phyloP scores from a whole-genome alignment of 1,140 invertebrate genomes.

The Eufriesea mexicana region DNA sequence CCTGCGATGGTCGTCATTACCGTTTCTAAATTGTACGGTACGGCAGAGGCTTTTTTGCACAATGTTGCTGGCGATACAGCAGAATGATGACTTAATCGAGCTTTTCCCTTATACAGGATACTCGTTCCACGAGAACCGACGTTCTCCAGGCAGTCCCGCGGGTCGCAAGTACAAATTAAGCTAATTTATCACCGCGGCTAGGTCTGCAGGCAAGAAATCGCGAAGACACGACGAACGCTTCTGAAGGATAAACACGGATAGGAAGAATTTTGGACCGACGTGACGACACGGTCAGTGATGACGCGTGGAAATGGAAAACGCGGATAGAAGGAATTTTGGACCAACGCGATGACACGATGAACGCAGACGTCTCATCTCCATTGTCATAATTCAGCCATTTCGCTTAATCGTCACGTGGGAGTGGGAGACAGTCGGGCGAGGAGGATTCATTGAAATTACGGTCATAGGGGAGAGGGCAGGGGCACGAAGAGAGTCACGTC shows the following conservation, averaged over 20 bases:
- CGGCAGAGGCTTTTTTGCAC: not conserved
- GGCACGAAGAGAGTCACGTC: not conserved
- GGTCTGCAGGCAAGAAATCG: no score
- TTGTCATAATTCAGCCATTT: constrained; percentile 30
- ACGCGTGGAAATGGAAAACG: not conserved
- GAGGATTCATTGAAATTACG: constrained; percentile 35
- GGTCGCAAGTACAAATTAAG: not conserved
- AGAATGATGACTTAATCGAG: not conserved
- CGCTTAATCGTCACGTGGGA: constrained; percentile 42
- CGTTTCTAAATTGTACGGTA: not conserved
- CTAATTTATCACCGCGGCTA: not conserved
- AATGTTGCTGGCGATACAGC: not conserved
- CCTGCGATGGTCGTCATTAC: not conserved
- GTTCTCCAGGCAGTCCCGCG: not conserved
- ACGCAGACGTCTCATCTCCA: not conserved
- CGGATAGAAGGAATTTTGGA: not conserved
- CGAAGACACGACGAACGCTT: no score
- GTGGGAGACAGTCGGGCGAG: not conserved
- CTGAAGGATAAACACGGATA: no score
- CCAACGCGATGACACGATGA: not conserved
- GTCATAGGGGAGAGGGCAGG: not conserved
- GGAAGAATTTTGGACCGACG: no score
- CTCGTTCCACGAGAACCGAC: not conserved
- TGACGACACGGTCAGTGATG: not conserved
- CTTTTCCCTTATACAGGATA: not conserved